Conservation (phyloP, 2,797 vertebrate species). For the Cottoperca gobio region DNA sequence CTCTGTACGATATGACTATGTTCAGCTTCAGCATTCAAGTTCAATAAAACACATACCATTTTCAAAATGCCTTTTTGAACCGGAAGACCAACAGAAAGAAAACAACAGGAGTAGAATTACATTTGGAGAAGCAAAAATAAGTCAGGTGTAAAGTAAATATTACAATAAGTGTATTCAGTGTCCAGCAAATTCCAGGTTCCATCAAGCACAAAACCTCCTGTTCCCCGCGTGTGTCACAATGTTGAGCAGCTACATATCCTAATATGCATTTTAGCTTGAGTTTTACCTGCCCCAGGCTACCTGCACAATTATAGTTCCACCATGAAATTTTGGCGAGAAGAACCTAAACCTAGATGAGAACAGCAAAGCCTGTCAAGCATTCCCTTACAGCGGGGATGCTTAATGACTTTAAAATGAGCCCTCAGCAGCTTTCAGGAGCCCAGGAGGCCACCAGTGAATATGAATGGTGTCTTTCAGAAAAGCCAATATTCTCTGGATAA, state of each 20-base stretch:
- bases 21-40: neutral
- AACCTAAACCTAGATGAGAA: neutral
- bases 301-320: neutral
- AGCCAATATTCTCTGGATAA: slow-evolving; percentile 67
- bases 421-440: slow-evolving; percentile 47
- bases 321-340: neutral
- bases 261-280: neutral
- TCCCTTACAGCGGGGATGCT: slow-evolving; percentile 23
- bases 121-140: neutral
- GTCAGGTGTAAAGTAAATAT: neutral
- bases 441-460: slow-evolving; percentile 36
- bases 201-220: neutral
- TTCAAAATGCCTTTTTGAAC: too few relatives aligned
- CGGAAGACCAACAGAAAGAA: neutral
- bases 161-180: neutral
- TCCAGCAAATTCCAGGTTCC: neutral
- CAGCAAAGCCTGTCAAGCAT: neutral
- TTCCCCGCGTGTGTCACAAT: neutral
- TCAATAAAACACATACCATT: neutral
- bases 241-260: neutral
- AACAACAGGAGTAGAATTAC: neutral
- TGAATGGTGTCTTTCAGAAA: slow-evolving; percentile 61
- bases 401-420: slow-evolving; percentile 63
- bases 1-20: neutral
- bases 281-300: slow-evolving; percentile 3